phyloP scores from a whole-genome alignment of 2,888 invertebrate genomes.

The Chromoteleia sp. region DNA sequence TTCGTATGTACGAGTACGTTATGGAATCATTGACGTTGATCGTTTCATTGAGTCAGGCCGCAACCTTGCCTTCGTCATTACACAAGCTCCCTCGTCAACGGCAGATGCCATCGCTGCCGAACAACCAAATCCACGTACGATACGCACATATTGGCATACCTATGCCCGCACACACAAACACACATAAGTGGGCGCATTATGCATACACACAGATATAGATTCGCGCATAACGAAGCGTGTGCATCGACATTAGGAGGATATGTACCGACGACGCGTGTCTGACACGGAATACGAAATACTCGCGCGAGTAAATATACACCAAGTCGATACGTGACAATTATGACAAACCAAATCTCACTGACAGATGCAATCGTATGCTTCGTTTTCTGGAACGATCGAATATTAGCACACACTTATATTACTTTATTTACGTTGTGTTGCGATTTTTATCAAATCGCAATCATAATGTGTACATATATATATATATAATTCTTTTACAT shows the following conservation, averaged over 20 bases:
- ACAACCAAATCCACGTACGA: conserved; percentile 40
- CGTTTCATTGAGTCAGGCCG: conserved; percentile 74
- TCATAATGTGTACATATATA: no score
- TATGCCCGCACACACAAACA: conserved; percentile 18
- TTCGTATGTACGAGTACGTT: conserved; percentile 48
- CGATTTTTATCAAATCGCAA: no score
- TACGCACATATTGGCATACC: conserved; percentile 48
- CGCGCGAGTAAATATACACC: conserved; percentile 56
- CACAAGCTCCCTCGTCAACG: conserved; percentile 72
- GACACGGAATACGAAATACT: conserved; percentile 60
- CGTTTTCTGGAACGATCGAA: neutral
- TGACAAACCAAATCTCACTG: conserved; percentile 60
- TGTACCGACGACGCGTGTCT: conserved; percentile 55
- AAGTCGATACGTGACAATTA: conserved; percentile 69
- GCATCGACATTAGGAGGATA: conserved; percentile 60
- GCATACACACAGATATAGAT: conserved; percentile 31
- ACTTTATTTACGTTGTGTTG: conserved; percentile 30
- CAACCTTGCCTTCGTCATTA: conserved; percentile 79
- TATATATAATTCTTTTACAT: no score
- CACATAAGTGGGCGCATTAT: conserved; percentile 43
- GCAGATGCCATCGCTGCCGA: conserved; percentile 40
- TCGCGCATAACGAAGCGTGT: conserved; percentile 60
- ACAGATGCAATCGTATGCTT: conserved; percentile 41
- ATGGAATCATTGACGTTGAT: conserved; percentile 73
- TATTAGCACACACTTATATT: neutral